These are phyloP conservation scores for Euzophera pinguis DNA, from an alignment of 2,888 invertebrate genomes.

Conservation along the genomic window DNA sequence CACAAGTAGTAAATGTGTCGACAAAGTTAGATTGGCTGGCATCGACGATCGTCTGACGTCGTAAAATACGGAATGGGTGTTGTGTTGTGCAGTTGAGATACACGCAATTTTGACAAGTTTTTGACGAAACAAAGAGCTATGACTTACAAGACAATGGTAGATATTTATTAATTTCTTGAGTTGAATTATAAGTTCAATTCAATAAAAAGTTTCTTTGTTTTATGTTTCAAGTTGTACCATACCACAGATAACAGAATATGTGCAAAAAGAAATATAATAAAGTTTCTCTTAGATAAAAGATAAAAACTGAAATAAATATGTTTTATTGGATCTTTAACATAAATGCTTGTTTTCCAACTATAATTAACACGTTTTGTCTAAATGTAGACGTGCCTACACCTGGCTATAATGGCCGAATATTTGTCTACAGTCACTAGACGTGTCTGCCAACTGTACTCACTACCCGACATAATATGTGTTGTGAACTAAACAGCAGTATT, in stretches of 20 bases:
- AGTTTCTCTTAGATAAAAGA: too few species aligned
- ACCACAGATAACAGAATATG: too few species aligned
- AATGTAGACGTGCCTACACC: background rate
- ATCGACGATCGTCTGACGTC: constrained; percentile 47
- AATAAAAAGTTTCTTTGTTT: too few species aligned
- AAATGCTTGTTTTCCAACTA: too few species aligned
- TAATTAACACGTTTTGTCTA: too few species aligned
- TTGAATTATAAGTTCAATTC: too few species aligned
- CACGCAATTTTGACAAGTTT: constrained; percentile 7
- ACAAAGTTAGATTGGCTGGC: constrained; percentile 28
- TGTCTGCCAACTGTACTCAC: background rate
- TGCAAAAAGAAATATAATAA: too few species aligned
- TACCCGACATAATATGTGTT: constrained; percentile 3
- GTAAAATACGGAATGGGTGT: constrained; percentile 46
- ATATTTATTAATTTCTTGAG: too few species aligned
- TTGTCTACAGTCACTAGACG: background rate
- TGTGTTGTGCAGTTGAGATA: constrained; percentile 4
- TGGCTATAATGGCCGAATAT: background rate
- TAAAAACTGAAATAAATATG: too few species aligned
- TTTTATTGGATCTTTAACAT: too few species aligned
- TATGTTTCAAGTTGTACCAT: too few species aligned
- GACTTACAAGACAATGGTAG: background rate
- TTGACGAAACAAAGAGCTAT: background rate
- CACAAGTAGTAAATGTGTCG: constrained; percentile 51
- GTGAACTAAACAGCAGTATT: constrained; percentile 29